Evolutionary conservation across 2,888 invertebrate species (phyloP).

Genomic region (Hecatera dysodea): DNA sequence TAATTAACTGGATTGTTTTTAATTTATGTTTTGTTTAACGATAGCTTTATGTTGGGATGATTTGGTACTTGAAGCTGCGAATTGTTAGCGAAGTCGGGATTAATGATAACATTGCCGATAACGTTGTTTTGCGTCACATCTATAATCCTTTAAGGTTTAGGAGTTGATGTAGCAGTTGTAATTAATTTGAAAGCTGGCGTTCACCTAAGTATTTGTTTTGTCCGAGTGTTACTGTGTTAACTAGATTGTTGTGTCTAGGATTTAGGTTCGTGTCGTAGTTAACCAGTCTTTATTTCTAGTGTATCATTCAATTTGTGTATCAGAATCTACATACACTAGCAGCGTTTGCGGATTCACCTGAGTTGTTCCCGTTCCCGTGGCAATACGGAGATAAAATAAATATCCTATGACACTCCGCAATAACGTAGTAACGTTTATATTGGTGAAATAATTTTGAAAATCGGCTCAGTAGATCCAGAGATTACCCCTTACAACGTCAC

Average conservation of each 20-base stretch:
- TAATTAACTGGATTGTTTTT: slow-evolving; percentile 50
- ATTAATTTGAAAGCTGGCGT: background rate
- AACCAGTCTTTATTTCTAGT: too few relatives aligned
- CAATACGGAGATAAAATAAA: too few relatives aligned
- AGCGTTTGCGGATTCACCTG: too few relatives aligned
- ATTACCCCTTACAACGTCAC: too few relatives aligned
- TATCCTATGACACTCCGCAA: too few relatives aligned
- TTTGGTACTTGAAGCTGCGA: slow-evolving; percentile 39
- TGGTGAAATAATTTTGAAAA: too few relatives aligned
- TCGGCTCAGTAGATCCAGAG: too few relatives aligned
- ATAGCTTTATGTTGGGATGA: slow-evolving; percentile 48
- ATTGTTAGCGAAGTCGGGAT: slow-evolving; percentile 29
- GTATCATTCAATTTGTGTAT: too few relatives aligned
- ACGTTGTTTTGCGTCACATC: slow-evolving; percentile 39
- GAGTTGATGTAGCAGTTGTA: background rate
- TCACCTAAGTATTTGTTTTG: background rate
- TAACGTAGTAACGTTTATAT: too few relatives aligned
- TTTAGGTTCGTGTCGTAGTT: too few relatives aligned
- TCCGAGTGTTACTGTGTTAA: background rate
- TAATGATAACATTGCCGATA: slow-evolving; percentile 45
- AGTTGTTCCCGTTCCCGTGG: too few relatives aligned
- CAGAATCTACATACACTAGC: too few relatives aligned
- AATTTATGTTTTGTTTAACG: slow-evolving; percentile 27
- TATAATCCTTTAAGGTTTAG: slow-evolving; percentile 45
- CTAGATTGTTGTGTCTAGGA: background rate